phyloP scores from a whole-genome alignment of 2,888 invertebrate genomes.

The Lycocerus yunnanus region DNA sequence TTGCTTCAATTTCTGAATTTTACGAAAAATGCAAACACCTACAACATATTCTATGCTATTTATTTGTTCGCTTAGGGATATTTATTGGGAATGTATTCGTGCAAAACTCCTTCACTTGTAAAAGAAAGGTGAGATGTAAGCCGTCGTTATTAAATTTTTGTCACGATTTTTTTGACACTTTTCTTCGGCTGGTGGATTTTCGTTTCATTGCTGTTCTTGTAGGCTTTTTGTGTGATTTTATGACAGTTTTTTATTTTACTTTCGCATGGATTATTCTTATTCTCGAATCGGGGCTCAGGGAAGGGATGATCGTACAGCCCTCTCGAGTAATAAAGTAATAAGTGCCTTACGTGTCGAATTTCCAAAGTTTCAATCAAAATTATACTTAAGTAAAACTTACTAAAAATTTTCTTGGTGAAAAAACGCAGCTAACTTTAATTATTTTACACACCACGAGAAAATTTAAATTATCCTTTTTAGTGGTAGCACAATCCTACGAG shows the following conservation, averaged over 20 bases:
- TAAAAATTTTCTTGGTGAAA: background rate
- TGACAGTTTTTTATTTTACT: conserved; percentile 12
- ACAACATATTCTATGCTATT: background rate
- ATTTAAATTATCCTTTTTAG: background rate
- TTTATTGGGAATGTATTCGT: background rate
- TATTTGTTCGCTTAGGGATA: background rate
- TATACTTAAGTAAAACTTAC: background rate
- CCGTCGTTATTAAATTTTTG: conserved; percentile 24
- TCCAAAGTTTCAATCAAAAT: background rate
- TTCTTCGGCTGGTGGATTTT: conserved; percentile 9
- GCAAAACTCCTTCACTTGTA: background rate
- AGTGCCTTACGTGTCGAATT: background rate
- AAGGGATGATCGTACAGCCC: background rate
- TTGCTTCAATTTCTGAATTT: background rate
- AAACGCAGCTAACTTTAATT: background rate
- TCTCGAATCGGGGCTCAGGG: background rate
- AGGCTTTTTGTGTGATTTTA: conserved; percentile 7
- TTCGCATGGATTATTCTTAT: conserved; percentile 6
- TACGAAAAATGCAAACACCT: background rate
- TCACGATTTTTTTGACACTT: conserved; percentile 19
- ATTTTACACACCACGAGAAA: background rate
- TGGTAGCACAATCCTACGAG: conserved; percentile 20
- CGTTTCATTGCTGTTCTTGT: conserved; percentile 12
- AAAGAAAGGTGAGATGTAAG: background rate
- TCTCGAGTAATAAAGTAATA: conserved; percentile 8